These are phyloP conservation scores for Drosophila burlai DNA, from an alignment of 1,140 invertebrate genomes.

Conservation along the genomic window DNA sequence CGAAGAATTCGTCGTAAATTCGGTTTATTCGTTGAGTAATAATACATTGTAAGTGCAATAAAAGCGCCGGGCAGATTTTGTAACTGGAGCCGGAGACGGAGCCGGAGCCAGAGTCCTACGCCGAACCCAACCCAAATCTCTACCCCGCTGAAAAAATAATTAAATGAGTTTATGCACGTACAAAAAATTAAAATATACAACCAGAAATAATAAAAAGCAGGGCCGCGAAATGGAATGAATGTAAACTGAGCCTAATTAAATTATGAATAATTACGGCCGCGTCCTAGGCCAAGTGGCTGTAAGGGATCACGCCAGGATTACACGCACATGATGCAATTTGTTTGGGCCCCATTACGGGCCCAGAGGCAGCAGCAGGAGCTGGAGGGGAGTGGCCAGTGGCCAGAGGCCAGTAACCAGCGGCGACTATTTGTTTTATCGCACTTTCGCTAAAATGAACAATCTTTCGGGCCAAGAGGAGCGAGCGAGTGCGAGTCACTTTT, in stretches of 20 bases:
- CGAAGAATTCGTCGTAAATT: slow-evolving; percentile 59
- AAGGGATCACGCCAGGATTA: slow-evolving; percentile 62
- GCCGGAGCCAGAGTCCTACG: neutral
- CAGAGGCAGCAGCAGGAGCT: neutral
- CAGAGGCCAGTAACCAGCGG: slow-evolving; percentile 9
- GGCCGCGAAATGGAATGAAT: slow-evolving; percentile 56
- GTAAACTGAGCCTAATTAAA: slow-evolving; percentile 84
- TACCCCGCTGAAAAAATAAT: slow-evolving; percentile 60
- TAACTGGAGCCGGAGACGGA: slow-evolving; percentile 8
- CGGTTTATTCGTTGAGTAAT: slow-evolving; percentile 57
- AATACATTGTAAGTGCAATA: slow-evolving; percentile 64
- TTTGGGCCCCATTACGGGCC: slow-evolving; percentile 63
- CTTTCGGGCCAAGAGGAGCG: slow-evolving; percentile 28
- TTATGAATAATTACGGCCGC: slow-evolving; percentile 80
- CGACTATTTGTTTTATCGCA: slow-evolving; percentile 84
- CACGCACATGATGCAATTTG: slow-evolving; percentile 83
- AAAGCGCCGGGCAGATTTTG: slow-evolving; percentile 44
- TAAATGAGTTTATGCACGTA: slow-evolving; percentile 84
- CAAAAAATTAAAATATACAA: slow-evolving; percentile 58
- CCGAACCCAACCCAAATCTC: slow-evolving; percentile 33
- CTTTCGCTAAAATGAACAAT: slow-evolving; percentile 81
- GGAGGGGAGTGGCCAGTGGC: slow-evolving; percentile 20
- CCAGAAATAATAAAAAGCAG: slow-evolving; percentile 64
- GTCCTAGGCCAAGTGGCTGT: slow-evolving; percentile 58
- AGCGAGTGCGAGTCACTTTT: slow-evolving; percentile 65